Evolutionary conservation across 1,140 invertebrate genomes (phyloP).

Genomic region (Leptinotarsa defecta): DNA sequence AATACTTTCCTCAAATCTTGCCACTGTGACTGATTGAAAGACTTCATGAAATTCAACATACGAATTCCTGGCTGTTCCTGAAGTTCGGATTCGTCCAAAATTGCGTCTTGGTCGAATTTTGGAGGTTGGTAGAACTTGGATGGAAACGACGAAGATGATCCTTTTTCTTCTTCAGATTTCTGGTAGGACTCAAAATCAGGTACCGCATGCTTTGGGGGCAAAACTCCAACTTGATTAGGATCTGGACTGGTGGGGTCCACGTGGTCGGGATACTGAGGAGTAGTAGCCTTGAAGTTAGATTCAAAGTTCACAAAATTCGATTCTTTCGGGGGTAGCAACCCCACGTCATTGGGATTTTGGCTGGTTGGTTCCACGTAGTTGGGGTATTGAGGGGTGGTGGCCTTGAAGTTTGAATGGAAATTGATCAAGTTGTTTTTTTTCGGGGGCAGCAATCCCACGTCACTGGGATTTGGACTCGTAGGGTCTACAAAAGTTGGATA

Average conservation of each 20-base stretch:
- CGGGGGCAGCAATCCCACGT: conserved; percentile 37
- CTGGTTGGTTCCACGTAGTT: conserved; percentile 38
- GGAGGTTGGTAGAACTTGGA: conserved; percentile 42
- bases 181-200: background rate
- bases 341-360: conserved; percentile 36
- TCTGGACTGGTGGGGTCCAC: conserved; percentile 42
- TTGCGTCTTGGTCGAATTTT: conserved; percentile 37
- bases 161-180: conserved; percentile 1
- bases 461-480: conserved; percentile 38
- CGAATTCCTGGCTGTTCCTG: conserved; percentile 29
- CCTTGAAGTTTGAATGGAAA: conserved; percentile 41
- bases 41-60: conserved; percentile 39
- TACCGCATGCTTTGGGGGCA: conserved; percentile 24
- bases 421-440: conserved; percentile 26
- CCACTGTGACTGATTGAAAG: conserved; percentile 44
- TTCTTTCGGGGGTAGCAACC: conserved; percentile 32
- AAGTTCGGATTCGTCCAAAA: conserved; percentile 19
- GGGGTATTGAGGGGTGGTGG: conserved; percentile 48
- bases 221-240: conserved; percentile 37
- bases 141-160: conserved; percentile 16
- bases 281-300: conserved; percentile 46
- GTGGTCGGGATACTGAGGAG: conserved; percentile 44
- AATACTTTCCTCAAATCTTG: conserved; percentile 48
- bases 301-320: conserved; percentile 32
- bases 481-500: conserved; percentile 45